Evolutionary conservation across 1,140 invertebrate genomes (phyloP), one percentile per base, ranked within the genome.

Genomic region (Tribolium madens): DNA sequence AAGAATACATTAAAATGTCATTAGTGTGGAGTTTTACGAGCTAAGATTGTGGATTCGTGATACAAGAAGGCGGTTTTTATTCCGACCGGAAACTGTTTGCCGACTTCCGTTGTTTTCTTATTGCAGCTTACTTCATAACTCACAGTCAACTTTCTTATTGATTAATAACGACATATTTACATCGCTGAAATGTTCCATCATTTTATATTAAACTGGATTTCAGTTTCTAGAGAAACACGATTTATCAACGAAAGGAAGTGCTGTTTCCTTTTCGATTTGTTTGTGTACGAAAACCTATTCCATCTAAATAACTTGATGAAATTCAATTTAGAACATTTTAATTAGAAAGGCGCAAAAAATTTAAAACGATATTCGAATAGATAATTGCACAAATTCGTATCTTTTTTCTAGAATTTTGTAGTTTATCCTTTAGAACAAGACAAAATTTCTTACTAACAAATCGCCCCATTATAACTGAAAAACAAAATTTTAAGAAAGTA

Each of bases 1-100:
- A 64, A 64, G 57, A 60, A 74, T 74, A 42, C 73, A 74, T 74
- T 74, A 74, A 74, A 74, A 74, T 74, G 73, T 74, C 73, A 57
- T 74, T 74, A 74, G 53, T 33, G 31, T 13, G 53, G 52, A 21
- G 52, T 74, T 74, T 60, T 60, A 60, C 73, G 73, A 64, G 57
- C 10, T 12, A 33, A 74, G 73, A 74, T 74, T 60, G 73, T 60
- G 52, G 53, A 60, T 53, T 60, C 73, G 53, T 60, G 73, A 74
- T 53, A 74, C 52, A 33, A 46, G 48, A 53, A 53, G 73, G 36
- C 52, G 50, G 73, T 60, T 74, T 74, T 74, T 74, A 57, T 57
- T 60, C 73, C 36, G n/a, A 64, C 73, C 48, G 73, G 73, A 74
- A 74, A 74, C 53, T 74, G 50, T 60, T 53, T 60, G 73, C 52